Base-by-base conservation (phyloP, 2,113 vertebrate genomes). In the Hydrolagus affinis region DNA sequence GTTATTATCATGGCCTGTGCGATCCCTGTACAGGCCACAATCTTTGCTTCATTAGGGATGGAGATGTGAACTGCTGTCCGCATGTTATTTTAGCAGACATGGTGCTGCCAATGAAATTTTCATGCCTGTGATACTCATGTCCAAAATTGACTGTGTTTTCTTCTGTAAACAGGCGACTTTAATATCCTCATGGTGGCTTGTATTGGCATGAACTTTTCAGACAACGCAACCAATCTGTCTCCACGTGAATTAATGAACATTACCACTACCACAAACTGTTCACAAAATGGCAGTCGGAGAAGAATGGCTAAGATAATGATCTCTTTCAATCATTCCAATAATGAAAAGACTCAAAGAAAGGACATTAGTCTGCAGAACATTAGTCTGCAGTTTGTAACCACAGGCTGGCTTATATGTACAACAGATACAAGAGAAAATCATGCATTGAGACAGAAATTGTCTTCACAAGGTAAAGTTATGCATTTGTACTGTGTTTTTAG, bases 251-350 rank as follows among this genome's bases (percentile, higher is more conserved):
- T 83, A 25, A 68, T 66, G 15, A 66, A 66, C 17, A 32, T 83
- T 66, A 83, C 78, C 19, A 64, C 12, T 28, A 19, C 12, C 9
- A 21, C 17, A 60, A 83, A 64, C 9, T 83, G 60, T 66, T 83
- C 78, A 83, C 78, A 83, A 32, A 32, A 32, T 32, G 62, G 78
- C 30, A 83, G 23, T 68, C 78, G 10, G 64, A 30, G 60, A 68
- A 83, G 78, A 19, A 30, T 83, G 14, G 66, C 23, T 19, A 23
- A 30, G 60, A 83, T 83, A 83, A 28, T 30, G 66, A 28, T 83
- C 28, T 83, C 60, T 83, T 83, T 83, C 64, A 83, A 83, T 68
- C 62, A 83, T 66, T 68, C 78, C 78, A 83, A 28, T 28, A 83
- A 17, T 83, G 78, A 66, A 66, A 66, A 11, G 78, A 66, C 64